Evolutionary conservation across 1,140 invertebrate genomes (phyloP).

Genomic region (Dendrolimus kikuchii): DNA sequence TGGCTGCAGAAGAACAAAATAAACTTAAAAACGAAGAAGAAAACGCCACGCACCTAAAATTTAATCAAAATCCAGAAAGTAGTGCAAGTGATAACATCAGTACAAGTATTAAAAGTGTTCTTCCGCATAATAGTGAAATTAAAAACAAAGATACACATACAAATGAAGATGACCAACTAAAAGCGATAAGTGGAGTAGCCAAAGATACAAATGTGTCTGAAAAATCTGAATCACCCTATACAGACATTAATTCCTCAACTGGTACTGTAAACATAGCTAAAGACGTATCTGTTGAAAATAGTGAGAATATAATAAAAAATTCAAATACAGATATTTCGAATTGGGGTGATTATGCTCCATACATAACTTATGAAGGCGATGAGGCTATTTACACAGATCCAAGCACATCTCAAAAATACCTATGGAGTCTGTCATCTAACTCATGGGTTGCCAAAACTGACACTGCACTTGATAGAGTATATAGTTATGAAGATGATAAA

Average conservation of each 20-base stretch:
- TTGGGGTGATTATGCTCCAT: constrained; percentile 55
- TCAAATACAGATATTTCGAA: constrained; percentile 9
- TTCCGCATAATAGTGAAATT: too few relatives aligned
- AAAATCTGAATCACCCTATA: too few relatives aligned
- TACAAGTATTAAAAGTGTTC: too few relatives aligned
- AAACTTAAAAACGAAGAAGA: constrained; percentile 6
- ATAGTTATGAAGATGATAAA: constrained; percentile 84
- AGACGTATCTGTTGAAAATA: constrained; percentile 10
- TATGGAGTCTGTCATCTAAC: constrained; percentile 77
- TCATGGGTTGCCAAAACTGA: constrained; percentile 74
- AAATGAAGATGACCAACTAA: too few relatives aligned
- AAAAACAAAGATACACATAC: too few relatives aligned
- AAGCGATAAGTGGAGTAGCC: too few relatives aligned
- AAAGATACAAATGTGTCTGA: too few relatives aligned
- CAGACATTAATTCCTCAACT: too few relatives aligned
- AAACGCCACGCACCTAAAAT: too few relatives aligned
- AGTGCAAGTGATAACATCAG: too few relatives aligned
- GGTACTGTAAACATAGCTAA: not conserved
- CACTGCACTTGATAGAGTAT: constrained; percentile 56
- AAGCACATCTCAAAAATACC: constrained; percentile 76
- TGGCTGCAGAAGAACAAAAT: constrained; percentile 40
- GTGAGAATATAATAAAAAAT: constrained; percentile 5
- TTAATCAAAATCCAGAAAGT: too few relatives aligned
- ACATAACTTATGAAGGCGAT: constrained; percentile 77
- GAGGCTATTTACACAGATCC: constrained; percentile 84